Evolutionary conservation across 2,113 vertebrate species (phyloP).

Genomic region (Myotis lucifugus): DNA sequence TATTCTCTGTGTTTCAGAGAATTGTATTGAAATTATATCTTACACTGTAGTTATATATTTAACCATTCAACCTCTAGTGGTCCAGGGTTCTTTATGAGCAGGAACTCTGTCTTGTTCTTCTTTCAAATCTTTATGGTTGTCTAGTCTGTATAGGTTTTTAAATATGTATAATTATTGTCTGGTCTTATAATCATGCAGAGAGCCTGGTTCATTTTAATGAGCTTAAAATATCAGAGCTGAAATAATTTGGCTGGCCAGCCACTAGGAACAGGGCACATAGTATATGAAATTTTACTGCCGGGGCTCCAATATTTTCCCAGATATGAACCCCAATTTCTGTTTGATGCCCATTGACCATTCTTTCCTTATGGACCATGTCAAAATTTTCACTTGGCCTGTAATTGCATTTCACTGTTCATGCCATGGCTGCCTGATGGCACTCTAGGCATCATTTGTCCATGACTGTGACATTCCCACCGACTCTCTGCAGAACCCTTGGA

Average conservation of each 20-base stretch:
- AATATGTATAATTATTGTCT: background rate
- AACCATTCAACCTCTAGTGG: background rate
- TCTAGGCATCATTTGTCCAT: background rate
- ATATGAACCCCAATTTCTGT: background rate
- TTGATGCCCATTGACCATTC: background rate
- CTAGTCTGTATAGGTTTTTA: background rate
- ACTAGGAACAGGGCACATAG: background rate
- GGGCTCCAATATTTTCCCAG: background rate
- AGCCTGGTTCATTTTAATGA: background rate
- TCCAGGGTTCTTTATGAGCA: background rate
- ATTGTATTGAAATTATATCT: background rate
- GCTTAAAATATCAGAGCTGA: conserved; percentile 39
- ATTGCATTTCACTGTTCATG: background rate
- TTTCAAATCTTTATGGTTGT: background rate
- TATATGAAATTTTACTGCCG: background rate
- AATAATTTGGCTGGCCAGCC: background rate
- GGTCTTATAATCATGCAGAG: background rate
- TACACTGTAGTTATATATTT: background rate
- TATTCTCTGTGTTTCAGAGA: conserved; percentile 25
- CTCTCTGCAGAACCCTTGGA: background rate
- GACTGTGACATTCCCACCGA: background rate
- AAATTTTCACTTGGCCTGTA: background rate
- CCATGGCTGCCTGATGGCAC: background rate
- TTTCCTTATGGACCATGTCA: background rate
- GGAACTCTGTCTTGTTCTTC: background rate